These are phyloP conservation scores for Stichopus horrens DNA, from an alignment of 53 echinoderm and acorn worm genomes.

Conservation along the genomic window DNA sequence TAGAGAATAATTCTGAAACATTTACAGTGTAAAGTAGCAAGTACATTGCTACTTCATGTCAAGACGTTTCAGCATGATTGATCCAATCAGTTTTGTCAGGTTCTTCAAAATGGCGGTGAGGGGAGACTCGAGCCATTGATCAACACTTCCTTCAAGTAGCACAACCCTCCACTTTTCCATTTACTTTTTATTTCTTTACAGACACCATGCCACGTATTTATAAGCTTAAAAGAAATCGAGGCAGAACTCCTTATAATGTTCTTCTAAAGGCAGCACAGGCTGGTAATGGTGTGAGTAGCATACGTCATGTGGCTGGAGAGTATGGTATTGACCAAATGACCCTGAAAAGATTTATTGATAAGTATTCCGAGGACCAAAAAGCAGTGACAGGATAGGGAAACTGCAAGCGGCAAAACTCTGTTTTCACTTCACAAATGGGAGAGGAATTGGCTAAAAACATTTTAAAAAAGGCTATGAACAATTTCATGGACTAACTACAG, in stretches of 20 bases:
- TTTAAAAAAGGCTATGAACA: neutral
- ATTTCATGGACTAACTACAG: constrained; percentile 35
- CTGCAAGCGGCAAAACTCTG: neutral
- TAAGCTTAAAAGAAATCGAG: constrained; percentile 2
- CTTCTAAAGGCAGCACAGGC: neutral
- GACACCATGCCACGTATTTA: constrained; percentile 20
- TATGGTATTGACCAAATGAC: constrained; percentile 29
- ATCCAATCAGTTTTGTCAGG: too few relatives aligned
- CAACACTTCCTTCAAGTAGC: too few relatives aligned
- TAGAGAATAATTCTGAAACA: too few relatives aligned
- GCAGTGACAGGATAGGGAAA: constrained; percentile 7
- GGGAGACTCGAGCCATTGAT: too few relatives aligned
- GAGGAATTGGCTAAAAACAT: constrained; percentile 5
- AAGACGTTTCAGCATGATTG: too few relatives aligned
- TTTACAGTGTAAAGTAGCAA: too few relatives aligned
- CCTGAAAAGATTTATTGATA: constrained; percentile 3
- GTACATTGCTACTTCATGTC: too few relatives aligned
- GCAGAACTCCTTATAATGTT: neutral
- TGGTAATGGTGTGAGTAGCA: neutral
- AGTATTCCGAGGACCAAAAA: neutral
- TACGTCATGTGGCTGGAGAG: neutral
- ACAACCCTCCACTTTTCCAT: neutral
- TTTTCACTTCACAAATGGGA: constrained; percentile 33
- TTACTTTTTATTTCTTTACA: neutral
- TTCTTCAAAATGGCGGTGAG: too few relatives aligned